Percentiles rank a stretch among this genome's conserved stretches.
phyloP scores from a whole-genome alignment of 2,797 vertebrate species.

The Gymnocypris eckloni region DNA sequence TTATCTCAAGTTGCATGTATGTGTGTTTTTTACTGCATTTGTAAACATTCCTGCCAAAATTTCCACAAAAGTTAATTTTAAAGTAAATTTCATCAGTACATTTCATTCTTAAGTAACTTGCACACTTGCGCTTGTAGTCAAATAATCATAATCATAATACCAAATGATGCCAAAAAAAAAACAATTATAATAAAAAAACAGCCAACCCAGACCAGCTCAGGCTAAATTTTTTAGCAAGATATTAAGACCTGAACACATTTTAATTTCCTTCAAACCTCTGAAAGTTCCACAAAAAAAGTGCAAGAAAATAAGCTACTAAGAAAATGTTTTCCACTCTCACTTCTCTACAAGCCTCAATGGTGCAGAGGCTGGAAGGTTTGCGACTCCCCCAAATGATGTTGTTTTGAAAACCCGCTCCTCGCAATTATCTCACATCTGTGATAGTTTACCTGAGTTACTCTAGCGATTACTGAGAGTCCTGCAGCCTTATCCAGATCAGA shows the following conservation, averaged over 20 bases:
- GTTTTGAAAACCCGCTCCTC: slow-evolving; percentile 66
- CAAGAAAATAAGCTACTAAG: slow-evolving; percentile 29
- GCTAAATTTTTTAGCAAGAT: neutral
- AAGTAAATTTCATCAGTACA: neutral
- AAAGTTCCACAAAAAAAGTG: neutral
- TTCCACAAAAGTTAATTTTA: neutral
- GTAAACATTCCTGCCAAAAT: neutral
- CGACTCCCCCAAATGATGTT: slow-evolving; percentile 66
- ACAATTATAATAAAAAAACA: neutral
- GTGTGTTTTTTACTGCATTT: neutral
- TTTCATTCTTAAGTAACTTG: neutral
- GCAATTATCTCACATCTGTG: slow-evolving; percentile 78
- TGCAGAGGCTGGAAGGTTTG: slow-evolving; percentile 56
- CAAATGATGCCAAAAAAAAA: neutral
- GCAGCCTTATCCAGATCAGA: slow-evolving; percentile 68
- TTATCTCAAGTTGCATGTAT: neutral
- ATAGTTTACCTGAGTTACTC: slow-evolving; percentile 77
- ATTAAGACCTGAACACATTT: slow-evolving; percentile 5
- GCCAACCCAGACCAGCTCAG: neutral
- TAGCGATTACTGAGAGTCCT: slow-evolving; percentile 75
- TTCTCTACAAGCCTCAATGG: slow-evolving; percentile 45
- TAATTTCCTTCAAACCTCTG: slow-evolving; percentile 5
- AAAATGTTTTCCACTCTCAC: slow-evolving; percentile 6
- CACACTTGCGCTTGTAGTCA: neutral
- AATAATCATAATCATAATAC: neutral